phyloP scores from a whole-genome alignment of 2,797 vertebrate genomes.

The Alauda arvensis region DNA sequence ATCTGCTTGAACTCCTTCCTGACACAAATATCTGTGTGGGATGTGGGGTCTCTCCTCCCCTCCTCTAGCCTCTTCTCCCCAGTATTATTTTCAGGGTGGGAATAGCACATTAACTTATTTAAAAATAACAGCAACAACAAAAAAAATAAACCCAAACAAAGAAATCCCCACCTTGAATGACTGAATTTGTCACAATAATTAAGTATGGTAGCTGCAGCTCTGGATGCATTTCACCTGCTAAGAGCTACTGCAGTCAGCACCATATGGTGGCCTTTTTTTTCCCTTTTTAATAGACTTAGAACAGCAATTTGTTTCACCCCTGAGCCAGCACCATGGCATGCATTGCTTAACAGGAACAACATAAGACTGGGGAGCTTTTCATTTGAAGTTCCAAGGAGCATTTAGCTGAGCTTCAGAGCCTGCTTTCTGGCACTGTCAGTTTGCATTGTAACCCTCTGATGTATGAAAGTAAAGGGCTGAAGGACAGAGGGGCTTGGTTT shows the following conservation, averaged over 20 bases:
- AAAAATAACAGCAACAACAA: background rate
- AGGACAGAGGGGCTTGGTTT: background rate
- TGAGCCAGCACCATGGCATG: conserved; percentile 36
- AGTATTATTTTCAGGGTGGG: background rate
- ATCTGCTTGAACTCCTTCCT: background rate
- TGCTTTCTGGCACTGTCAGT: background rate
- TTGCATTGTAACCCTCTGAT: background rate
- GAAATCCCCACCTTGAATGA: background rate
- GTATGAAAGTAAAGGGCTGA: background rate
- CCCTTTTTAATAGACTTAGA: conserved; percentile 68
- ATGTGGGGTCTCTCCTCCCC: background rate
- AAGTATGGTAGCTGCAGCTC: conserved; percentile 28
- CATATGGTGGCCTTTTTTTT: conserved; percentile 45
- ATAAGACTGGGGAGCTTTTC: background rate
- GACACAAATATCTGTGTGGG: background rate
- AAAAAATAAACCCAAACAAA: background rate
- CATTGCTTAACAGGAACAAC: conserved; percentile 1
- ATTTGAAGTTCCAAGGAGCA: conserved; percentile 2
- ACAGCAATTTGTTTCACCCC: conserved; percentile 46
- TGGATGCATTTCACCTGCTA: conserved; percentile 74
- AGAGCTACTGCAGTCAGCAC: conserved; percentile 70
- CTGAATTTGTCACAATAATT: conserved; percentile 53
- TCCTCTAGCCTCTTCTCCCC: background rate
- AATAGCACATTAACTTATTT: background rate
- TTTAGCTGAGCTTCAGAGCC: conserved; percentile 10